Evolutionary conservation across 1,140 invertebrate genomes (phyloP).

Genomic region (Heliconius melpomene): DNA sequence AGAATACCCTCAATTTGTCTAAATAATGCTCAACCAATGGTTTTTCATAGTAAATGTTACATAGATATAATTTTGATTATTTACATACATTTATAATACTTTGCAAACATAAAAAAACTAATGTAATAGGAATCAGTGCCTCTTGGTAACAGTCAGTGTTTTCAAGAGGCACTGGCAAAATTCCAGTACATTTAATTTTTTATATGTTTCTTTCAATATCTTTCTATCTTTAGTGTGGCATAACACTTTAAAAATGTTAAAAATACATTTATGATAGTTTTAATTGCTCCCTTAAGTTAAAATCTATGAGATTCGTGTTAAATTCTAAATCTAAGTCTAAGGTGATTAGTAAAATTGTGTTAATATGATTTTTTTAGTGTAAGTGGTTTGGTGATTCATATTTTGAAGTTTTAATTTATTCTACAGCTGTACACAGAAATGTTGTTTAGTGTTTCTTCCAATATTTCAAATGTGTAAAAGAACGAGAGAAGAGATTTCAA

Average conservation of each 20-base stretch:
- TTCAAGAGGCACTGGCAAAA: no score
- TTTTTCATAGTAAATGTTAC: constrained; percentile 2
- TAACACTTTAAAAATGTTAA: no score
- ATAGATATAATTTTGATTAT: constrained; percentile 40
- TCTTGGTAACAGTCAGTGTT: no score
- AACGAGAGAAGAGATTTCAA: no score
- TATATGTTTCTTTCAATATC: no score
- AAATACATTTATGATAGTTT: constrained; percentile 60
- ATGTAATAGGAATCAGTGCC: no score
- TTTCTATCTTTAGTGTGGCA: no score
- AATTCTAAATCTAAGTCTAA: constrained; percentile 26
- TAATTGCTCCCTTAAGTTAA: constrained; percentile 77
- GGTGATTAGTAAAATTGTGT: constrained; percentile 25
- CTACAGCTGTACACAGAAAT: not conserved
- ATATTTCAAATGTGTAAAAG: no score
- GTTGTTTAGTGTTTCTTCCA: not conserved
- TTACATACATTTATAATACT: constrained; percentile 61
- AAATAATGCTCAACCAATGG: not conserved
- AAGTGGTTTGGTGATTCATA: not conserved
- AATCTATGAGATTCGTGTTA: constrained; percentile 56
- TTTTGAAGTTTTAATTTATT: not conserved
- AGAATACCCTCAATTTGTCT: not conserved
- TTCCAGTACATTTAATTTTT: no score
- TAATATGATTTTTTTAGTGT: constrained; percentile 19
- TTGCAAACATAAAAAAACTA: constrained; percentile 17